Evolutionary conservation across 2,888 invertebrate genomes (phyloP), one percentile per base, ranked within the genome.

Genomic region (Psylliodes chrysocephalus): DNA sequence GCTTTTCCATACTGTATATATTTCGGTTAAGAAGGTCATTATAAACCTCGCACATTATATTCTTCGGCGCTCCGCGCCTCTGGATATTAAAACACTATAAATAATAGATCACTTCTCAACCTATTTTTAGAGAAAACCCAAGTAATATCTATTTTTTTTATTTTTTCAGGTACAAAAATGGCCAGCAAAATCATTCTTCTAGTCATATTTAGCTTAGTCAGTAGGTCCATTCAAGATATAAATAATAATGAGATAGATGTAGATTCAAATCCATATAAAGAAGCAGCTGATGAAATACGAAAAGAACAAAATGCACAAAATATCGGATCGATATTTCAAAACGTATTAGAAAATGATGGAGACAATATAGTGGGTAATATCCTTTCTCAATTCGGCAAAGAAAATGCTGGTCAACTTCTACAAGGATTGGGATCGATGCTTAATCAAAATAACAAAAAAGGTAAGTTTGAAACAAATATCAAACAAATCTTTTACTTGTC

Each of bases 291-390:
- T 1, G 85, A 89, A 14, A 86, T 93, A 59, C 84, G 92, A 40
- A 87, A 89, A 74, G 78, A 81, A 12, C 78, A 78, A 49, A 64
- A 62, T 4, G 53, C 46, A 2, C 76, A 79, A 51, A 79, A 82
- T 78, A 87, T 92, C 0, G 90, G 90, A 0, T 88, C 87, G 6
- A 82, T 92, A 47, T 83, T 92, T 7, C 89, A 89, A 0, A 86
- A 85, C 25, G 84, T 93, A 49, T 86, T 92, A 85, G 90, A 91
- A 71, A 87, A 89, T 0, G 90, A 88, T 56, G 86, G 86, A 19
- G 88, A 86, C 0, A 88, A 88, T 72, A 76, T 74, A 10, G 55
- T 77, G 4, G 72, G 73, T 1, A 71, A 70, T 44, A 61, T 71
- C 4, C 44, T 77, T 17, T 56, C 68, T 7, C 70, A 75, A n/a